phyloP scores from a whole-genome alignment of 2,797 vertebrate species.

The Anolis apletophallus region DNA sequence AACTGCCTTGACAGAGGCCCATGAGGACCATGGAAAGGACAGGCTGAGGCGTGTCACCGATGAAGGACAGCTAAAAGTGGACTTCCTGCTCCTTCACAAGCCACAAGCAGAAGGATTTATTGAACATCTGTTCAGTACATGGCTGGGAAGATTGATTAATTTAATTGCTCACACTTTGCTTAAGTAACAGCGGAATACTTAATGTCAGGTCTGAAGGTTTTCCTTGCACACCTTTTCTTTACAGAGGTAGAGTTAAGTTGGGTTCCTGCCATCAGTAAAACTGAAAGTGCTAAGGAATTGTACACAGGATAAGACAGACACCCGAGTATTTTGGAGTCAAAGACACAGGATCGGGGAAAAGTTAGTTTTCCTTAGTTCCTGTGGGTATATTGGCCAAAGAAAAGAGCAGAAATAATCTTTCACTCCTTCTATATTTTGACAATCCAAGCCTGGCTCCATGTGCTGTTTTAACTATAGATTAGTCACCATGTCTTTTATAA shows the following conservation, averaged over 20 bases:
- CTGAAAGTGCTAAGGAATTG: neutral
- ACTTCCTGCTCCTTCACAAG: conserved; percentile 80
- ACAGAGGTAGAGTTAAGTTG: conserved; percentile 52
- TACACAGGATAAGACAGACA: neutral
- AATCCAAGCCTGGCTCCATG: neutral
- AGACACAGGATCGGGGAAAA: neutral
- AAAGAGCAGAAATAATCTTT: neutral
- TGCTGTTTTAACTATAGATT: neutral
- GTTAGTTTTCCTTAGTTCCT: neutral
- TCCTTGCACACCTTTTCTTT: conserved; percentile 69
- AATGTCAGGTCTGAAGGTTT: conserved; percentile 93
- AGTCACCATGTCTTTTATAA: neutral
- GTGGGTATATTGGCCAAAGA: too few species aligned
- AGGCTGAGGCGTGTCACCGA: conserved; percentile 82
- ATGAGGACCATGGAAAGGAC: conserved; percentile 82
- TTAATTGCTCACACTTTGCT: conserved; percentile 96
- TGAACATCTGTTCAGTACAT: conserved; percentile 96
- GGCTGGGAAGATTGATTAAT: conserved; percentile 97
- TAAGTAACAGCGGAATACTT: conserved; percentile 94
- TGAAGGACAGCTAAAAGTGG: conserved; percentile 97
- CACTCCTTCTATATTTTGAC: neutral
- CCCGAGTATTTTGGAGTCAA: neutral
- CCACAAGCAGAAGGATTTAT: conserved; percentile 90
- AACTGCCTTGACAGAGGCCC: conserved; percentile 88
- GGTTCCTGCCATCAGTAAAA: neutral